Percentiles rank a stretch among this genome's conserved stretches.
Conservation (phyloP, 2,888 invertebrate species). For the Amorpha juglandis region DNA sequence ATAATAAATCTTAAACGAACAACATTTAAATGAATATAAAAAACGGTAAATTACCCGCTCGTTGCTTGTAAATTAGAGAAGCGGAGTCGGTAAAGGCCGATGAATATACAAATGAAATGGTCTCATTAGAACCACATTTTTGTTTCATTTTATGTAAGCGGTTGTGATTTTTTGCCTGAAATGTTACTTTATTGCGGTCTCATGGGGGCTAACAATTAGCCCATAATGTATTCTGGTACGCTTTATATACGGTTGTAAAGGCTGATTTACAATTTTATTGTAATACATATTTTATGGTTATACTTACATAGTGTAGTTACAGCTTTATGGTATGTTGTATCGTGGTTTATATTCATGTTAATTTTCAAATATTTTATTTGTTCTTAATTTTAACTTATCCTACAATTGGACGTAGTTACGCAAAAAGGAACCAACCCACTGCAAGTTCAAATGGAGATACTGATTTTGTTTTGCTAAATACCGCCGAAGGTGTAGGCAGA, state of each 20-base stretch:
- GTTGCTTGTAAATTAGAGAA: constrained; percentile 18
- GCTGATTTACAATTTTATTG: neutral
- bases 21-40: constrained; percentile 4
- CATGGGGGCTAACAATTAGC: constrained; percentile 8
- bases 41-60: constrained; percentile 8
- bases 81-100: constrained; percentile 11
- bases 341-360: no score
- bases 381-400: no score
- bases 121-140: constrained; percentile 14
- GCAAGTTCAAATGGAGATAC: no score
- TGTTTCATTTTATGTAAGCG: constrained; percentile 9
- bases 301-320: neutral
- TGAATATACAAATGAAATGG: constrained; percentile 23
- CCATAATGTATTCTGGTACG: neutral
- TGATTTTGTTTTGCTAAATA: no score
- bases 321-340: no score
- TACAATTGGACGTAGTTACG: no score
- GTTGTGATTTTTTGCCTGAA: constrained; percentile 6
- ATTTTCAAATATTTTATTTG: no score
- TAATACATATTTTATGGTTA: neutral
- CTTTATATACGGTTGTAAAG: neutral
- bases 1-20: constrained; percentile 9
- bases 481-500: no score
- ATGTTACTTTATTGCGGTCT: constrained; percentile 5
- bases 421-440: no score